Conservation (phyloP, 2,888 invertebrate genomes). For the Drosophila mulleri region DNA sequence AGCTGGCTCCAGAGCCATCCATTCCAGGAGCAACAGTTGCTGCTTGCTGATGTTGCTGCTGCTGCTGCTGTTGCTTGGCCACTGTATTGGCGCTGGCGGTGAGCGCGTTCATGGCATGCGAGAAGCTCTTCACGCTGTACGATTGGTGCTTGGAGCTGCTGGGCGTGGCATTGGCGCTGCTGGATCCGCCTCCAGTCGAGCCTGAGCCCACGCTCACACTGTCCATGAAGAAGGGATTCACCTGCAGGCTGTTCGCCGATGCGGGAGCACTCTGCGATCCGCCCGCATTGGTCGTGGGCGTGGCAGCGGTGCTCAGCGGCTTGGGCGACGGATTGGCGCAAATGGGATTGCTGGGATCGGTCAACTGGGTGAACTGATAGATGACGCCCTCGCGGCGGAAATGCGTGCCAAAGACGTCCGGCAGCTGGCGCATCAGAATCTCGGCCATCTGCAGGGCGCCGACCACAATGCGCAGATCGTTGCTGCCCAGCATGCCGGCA, state of each 20-base stretch:
- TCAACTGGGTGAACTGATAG: conserved; percentile 91
- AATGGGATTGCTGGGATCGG: conserved; percentile 88
- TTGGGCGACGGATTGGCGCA: conserved; percentile 87
- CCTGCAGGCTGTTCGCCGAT: conserved; percentile 81
- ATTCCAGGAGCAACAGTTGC: conserved; percentile 24
- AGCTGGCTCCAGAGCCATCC: conserved; percentile 41
- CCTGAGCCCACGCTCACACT: conserved; percentile 37
- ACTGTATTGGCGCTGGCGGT: conserved; percentile 75
- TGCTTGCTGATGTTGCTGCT: conserved; percentile 40
- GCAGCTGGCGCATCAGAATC: conserved; percentile 97
- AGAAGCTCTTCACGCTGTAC: conserved; percentile 83
- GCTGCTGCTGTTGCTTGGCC: conserved; percentile 51
- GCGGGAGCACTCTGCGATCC: conserved; percentile 83
- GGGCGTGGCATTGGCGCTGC: conserved; percentile 77
- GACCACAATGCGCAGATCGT: conserved; percentile 97
- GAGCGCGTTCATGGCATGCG: conserved; percentile 81
- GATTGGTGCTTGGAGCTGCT: conserved; percentile 82
- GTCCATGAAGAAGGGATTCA: conserved; percentile 84
- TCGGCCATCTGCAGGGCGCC: conserved; percentile 98
- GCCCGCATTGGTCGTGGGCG: conserved; percentile 66
- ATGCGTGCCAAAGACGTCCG: conserved; percentile 97
- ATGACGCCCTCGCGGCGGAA: conserved; percentile 99
- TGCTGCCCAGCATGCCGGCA: conserved; percentile 99
- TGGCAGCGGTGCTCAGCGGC: conserved; percentile 81
- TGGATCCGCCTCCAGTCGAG: conserved; percentile 47